A percentile compares a stretch with the other conserved stretches of the same genome.
Conservation (phyloP, 2,888 invertebrate genomes). For the Synanthedon vespiformis region DNA sequence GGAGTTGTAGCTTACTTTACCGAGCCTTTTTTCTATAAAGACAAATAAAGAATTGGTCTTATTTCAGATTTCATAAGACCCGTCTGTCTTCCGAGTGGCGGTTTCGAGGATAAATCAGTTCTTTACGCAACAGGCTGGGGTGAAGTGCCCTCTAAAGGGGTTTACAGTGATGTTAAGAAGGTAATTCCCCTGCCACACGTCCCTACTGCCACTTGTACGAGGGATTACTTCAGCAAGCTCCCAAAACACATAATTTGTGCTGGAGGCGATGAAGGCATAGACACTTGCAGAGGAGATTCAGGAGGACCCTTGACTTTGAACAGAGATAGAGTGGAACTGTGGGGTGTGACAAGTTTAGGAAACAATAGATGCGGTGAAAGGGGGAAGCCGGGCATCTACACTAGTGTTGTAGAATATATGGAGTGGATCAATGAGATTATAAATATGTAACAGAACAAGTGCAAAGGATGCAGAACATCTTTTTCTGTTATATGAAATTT, state of each 20-base stretch:
- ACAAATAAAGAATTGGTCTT: neutral
- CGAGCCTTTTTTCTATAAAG: no score
- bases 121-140: slow-evolving; percentile 39
- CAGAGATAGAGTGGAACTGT: slow-evolving; percentile 20
- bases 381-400: slow-evolving; percentile 35
- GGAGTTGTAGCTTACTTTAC: no score
- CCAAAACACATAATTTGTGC: slow-evolving; percentile 33
- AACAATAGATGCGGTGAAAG: slow-evolving; percentile 25
- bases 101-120: slow-evolving; percentile 8
- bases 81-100: slow-evolving; percentile 28
- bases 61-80: slow-evolving; percentile 44
- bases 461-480: neutral
- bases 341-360: slow-evolving; percentile 37
- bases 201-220: slow-evolving; percentile 16
- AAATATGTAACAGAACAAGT: neutral
- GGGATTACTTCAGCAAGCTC: slow-evolving; percentile 15
- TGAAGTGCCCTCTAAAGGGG: slow-evolving; percentile 14
- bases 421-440: slow-evolving; percentile 22
- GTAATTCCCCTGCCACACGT: slow-evolving; percentile 28
- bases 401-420: slow-evolving; percentile 27
- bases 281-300: slow-evolving; percentile 42
- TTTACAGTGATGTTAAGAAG: slow-evolving; percentile 30
- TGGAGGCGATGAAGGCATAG: slow-evolving; percentile 29
- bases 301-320: slow-evolving; percentile 35
- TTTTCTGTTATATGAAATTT: no score